A percentile compares a stretch with the other conserved stretches of the same genome.
These are phyloP conservation scores for Vanessa cardui DNA, from an alignment of 2,888 invertebrate species.

Conservation along the genomic window DNA sequence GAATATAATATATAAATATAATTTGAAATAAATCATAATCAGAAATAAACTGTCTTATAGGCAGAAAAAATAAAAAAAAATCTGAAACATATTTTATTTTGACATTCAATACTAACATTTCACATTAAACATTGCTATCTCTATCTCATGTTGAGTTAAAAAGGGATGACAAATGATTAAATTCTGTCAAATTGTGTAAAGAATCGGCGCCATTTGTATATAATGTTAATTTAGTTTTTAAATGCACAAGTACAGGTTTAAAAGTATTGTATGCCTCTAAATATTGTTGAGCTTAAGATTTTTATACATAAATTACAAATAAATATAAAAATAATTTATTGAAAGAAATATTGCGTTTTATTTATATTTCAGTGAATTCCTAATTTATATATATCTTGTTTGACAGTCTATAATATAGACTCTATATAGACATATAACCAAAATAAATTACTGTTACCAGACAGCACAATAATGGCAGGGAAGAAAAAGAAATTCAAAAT, in stretches of 20 bases:
- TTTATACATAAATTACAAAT: constrained; percentile 50
- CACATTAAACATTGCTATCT: too few relatives aligned
- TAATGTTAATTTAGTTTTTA: constrained; percentile 6
- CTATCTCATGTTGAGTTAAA: too few relatives aligned
- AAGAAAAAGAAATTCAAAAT: neutral
- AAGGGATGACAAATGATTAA: too few relatives aligned
- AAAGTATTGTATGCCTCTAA: constrained; percentile 39
- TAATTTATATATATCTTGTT: too few relatives aligned
- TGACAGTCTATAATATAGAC: too few relatives aligned
- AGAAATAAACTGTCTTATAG: too few relatives aligned
- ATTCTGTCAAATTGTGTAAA: neutral
- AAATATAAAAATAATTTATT: constrained; percentile 71
- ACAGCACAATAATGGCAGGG: neutral
- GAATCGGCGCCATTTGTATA: neutral
- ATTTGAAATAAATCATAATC: too few relatives aligned
- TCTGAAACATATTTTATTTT: too few relatives aligned
- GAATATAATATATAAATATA: too few relatives aligned
- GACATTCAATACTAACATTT: too few relatives aligned
- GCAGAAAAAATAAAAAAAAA: too few relatives aligned
- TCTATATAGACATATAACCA: too few relatives aligned
- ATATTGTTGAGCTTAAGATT: constrained; percentile 55
- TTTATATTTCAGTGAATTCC: constrained; percentile 1
- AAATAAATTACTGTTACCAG: neutral
- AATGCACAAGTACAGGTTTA: constrained; percentile 29
- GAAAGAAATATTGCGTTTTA: constrained; percentile 36